Evolutionary conservation across 2,888 invertebrate species (phyloP), one percentile per base, ranked within the genome.

Genomic region (Salticus scenicus): DNA sequence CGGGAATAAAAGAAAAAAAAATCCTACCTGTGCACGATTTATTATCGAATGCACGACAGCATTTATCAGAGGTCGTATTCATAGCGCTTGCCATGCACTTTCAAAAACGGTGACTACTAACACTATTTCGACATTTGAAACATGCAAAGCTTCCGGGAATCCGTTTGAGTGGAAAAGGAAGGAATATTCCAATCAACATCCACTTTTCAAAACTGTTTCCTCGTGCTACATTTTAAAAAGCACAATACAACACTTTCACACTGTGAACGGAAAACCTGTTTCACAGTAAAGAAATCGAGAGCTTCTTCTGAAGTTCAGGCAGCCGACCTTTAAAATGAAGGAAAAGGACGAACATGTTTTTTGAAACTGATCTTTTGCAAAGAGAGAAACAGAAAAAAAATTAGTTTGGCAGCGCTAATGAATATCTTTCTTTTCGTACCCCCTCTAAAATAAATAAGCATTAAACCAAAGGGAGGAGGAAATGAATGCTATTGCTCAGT

Each of bases 271-370:
- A 57, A 57, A 57, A 57, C 57, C 57, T 24, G 57, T 57, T 57
- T 5, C 8, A 24, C 24, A n/a, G n/a, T n/a, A n/a, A 24, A 24
- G 57, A 57, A 47, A 57, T 24, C 57, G 17, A 5, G 24, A 24
- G 57, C 57, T 24, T n/a, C n/a, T n/a, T 2, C 37, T 47, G 10
- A 17, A 47, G 47, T 47, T 17, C 7, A 14, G 42, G 4, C 20
- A 57, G 24, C 4, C 57, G 57, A 57, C 57, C 57, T 57, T 57
- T 57, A 57, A 57, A 24, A 24, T 57, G 57, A 57, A 57, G 24
- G 57, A 5, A 57, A 57, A 57, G 57, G 57, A 24, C 57, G 24
- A 57, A 24, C 57, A 5, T 24, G 57, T 57, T 57, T 17, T n/a
- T 57, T 57, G 42, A 24, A 57, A 57, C 8, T 4, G 47, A 2